Conservation (phyloP, 2,113 vertebrate species). For the Dendrocopos noguchii region DNA sequence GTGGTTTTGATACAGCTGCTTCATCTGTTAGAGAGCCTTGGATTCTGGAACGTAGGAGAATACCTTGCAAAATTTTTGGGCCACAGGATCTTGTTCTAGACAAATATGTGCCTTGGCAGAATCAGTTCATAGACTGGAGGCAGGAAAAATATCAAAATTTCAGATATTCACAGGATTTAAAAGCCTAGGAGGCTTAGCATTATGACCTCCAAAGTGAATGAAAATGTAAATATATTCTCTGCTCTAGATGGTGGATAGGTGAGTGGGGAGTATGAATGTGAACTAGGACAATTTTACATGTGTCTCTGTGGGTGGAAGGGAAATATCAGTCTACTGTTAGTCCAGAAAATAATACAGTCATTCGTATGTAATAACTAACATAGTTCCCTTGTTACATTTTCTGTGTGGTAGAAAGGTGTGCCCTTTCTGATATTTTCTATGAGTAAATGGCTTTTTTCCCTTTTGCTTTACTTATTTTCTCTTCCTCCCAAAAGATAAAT, state of each 20-base stretch:
- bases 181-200: background rate
- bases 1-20: background rate
- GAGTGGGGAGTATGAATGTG: accelerated
- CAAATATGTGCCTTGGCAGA: background rate
- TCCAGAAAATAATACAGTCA: background rate
- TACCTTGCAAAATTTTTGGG: accelerated
- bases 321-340: background rate
- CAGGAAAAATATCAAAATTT: background rate
- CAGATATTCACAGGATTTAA: background rate
- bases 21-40: background rate
- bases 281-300: background rate
- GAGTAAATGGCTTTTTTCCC: background rate
- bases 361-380: background rate
- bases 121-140: background rate
- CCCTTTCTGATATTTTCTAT: background rate
- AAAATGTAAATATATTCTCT: background rate
- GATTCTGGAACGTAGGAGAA: background rate
- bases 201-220: background rate
- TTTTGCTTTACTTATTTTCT: background rate
- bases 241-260: background rate
- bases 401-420: background rate
- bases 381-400: background rate
- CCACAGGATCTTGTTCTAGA: background rate
- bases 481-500: background rate
- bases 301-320: background rate